Evolutionary conservation across 1,140 invertebrate genomes (phyloP), one percentile per base, ranked within the genome.

Genomic region (Pseudachorutes palmiensis): DNA sequence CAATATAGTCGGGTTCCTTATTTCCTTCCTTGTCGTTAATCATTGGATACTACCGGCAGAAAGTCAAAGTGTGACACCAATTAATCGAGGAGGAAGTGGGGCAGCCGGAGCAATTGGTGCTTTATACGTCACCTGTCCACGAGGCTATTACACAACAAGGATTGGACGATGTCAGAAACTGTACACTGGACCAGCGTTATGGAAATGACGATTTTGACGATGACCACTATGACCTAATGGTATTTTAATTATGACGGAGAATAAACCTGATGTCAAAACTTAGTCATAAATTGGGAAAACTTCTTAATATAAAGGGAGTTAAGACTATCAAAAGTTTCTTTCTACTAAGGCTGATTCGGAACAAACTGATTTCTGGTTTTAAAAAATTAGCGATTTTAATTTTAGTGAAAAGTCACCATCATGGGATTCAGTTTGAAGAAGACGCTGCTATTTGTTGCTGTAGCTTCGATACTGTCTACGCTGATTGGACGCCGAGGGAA

Each of bases 381-480:
- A n/a, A n/a, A n/a, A n/a, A n/a, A n/a, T n/a, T n/a, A n/a, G n/a
- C n/a, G n/a, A n/a, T n/a, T n/a, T n/a, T n/a, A n/a, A n/a, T n/a
- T n/a, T n/a, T n/a, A n/a, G n/a, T n/a, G n/a, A n/a, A n/a, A n/a
- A n/a, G n/a, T n/a, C n/a, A n/a, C n/a, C n/a, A n/a, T n/a, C n/a
- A 55, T 55, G 51, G 51, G 51, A 26, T 55, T 55, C 51, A 55
- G 51, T 22, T 22, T 55, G 24, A 55, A 55, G 51, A 55, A 55
- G 51, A 55, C 51, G 9, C 24, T 55, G 12, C 12, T 55, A 16
- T 12, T 55, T 24, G 51, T 55, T 55, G 51, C 51, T 5, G 51
- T 55, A 19, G 51, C 51, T 55, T 55, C 51, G 5, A 55, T 55
- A 5, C 5, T 55, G 24, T 14, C 12, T 26, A 16, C 12, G 5